Conservation (phyloP, 1,140 invertebrate species). For the Ostrea edulis region DNA sequence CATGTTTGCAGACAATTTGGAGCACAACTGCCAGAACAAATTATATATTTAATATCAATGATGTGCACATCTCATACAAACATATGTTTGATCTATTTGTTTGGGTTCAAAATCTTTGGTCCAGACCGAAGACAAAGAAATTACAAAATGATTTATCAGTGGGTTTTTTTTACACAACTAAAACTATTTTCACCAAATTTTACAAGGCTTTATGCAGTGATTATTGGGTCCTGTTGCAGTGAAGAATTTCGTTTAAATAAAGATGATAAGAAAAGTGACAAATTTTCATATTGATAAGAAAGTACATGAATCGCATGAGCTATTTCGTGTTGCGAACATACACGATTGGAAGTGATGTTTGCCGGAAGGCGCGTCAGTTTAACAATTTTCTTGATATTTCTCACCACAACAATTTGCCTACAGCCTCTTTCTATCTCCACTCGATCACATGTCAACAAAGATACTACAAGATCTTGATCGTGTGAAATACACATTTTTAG, state of each 20-base stretch:
- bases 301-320: not conserved
- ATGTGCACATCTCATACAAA: conserved; percentile 6
- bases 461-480: not conserved
- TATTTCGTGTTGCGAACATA: not conserved
- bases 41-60: not conserved
- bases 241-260: not conserved
- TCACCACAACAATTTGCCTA: conserved; percentile 6
- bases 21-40: not conserved
- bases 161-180: not conserved
- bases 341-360: not conserved
- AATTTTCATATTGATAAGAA: not conserved
- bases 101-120: not conserved
- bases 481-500: conserved; percentile 13
- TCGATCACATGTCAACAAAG: not conserved
- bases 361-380: conserved; percentile 1
- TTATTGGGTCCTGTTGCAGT: not conserved
- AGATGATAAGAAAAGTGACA: not conserved
- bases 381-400: conserved; percentile 9
- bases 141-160: not conserved
- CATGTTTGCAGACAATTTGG: not conserved
- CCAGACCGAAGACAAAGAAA: not conserved
- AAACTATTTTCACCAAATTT: not conserved
- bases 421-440: conserved; percentile 4
- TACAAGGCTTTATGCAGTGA: not conserved
- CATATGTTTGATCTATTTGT: conserved; percentile 4